These are phyloP conservation scores for Dorcus hopei DNA, from an alignment of 2,888 invertebrate genomes.

Conservation along the genomic window DNA sequence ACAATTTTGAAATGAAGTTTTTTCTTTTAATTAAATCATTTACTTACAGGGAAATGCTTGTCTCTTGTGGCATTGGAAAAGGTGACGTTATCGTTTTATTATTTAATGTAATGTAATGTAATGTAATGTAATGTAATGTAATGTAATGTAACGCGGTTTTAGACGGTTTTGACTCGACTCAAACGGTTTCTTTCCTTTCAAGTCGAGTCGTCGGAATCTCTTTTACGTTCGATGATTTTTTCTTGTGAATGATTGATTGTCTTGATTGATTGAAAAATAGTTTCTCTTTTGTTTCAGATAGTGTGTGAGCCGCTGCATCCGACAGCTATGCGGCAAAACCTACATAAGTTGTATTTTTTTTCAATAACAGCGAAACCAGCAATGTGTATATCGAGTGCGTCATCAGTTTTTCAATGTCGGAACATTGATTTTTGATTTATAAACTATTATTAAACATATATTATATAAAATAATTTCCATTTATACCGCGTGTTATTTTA, in stretches of 20 bases:
- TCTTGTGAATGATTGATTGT: background rate
- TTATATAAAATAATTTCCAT: constrained; percentile 24
- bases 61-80: too few species aligned
- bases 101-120: too few species aligned
- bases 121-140: too few species aligned
- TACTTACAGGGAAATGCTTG: too few species aligned
- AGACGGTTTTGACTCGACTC: too few species aligned
- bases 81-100: too few species aligned
- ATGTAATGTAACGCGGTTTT: too few species aligned
- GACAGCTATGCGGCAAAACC: constrained; percentile 47
- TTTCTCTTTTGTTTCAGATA: constrained; percentile 44
- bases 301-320: constrained; percentile 46
- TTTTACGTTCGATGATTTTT: background rate
- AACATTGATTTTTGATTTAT: constrained; percentile 36
- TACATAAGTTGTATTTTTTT: constrained; percentile 45
- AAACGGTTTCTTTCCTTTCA: too few species aligned
- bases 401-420: constrained; percentile 32
- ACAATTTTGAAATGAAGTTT: too few species aligned
- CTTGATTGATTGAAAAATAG: background rate
- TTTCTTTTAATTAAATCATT: too few species aligned
- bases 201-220: too few species aligned
- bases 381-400: constrained; percentile 49
- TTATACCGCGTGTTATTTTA: constrained; percentile 35
- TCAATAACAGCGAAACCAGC: constrained; percentile 47
- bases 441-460: constrained; percentile 20